phyloP scores from a whole-genome alignment of 1,140 invertebrate genomes.

The Nasonia longicornis region DNA sequence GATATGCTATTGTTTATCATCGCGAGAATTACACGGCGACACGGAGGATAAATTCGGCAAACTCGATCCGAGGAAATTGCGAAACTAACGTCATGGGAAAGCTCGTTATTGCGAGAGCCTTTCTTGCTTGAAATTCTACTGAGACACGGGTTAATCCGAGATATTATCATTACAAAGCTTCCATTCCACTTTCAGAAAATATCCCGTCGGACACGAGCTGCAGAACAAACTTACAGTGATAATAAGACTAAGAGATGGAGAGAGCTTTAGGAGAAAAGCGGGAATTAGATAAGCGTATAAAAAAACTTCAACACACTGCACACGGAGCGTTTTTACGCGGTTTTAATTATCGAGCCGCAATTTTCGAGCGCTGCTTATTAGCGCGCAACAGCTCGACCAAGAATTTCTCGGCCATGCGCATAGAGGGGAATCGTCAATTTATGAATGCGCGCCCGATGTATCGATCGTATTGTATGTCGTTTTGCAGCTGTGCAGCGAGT shows the following conservation, averaged over 20 bases:
- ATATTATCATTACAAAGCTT: too few relatives aligned
- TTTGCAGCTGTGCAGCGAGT: neutral
- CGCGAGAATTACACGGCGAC: too few relatives aligned
- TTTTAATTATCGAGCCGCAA: constrained; percentile 42
- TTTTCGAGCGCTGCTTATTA: constrained; percentile 41
- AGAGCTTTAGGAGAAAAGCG: constrained; percentile 8
- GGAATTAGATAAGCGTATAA: neutral
- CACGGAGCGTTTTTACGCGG: constrained; percentile 34
- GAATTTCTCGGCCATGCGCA: constrained; percentile 15
- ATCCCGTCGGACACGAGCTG: neutral
- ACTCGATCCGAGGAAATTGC: too few relatives aligned
- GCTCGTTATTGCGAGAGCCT: too few relatives aligned
- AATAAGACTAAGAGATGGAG: too few relatives aligned
- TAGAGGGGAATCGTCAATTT: constrained; percentile 32
- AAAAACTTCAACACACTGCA: neutral
- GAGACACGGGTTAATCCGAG: too few relatives aligned
- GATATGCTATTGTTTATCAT: too few relatives aligned
- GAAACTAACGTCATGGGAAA: neutral
- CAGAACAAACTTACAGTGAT: neutral
- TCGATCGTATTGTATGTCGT: neutral
- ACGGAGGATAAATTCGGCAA: neutral
- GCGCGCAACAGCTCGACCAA: constrained; percentile 22
- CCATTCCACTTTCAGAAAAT: too few relatives aligned
- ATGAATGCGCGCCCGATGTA: constrained; percentile 18
- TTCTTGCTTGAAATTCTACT: neutral